Evolutionary conservation across 2,113 vertebrate genomes (phyloP).

Genomic region (Lepisosteus oculatus): DNA sequence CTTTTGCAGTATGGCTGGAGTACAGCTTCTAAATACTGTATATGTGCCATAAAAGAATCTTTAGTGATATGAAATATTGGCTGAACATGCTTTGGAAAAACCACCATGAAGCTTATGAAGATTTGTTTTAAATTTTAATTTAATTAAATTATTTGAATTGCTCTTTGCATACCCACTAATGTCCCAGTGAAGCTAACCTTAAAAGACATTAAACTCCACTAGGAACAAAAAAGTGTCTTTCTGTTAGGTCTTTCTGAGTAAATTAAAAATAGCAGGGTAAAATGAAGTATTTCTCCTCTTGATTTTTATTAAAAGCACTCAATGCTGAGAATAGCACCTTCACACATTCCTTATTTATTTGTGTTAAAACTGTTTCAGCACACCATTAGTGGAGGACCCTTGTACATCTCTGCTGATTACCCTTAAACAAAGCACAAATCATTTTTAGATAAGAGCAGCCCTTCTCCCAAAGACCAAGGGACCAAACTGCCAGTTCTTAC

Average conservation of each 20-base stretch:
- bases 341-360: constrained; percentile 26
- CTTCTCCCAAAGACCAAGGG: background rate
- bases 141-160: background rate
- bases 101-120: no score
- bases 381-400: no score
- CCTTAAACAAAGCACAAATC: background rate
- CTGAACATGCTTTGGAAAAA: no score
- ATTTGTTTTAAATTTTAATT: no score
- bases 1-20: no score
- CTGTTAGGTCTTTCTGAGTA: no score
- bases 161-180: background rate
- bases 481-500: background rate
- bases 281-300: background rate
- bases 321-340: constrained; percentile 22
- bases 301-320: constrained; percentile 28
- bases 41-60: no score
- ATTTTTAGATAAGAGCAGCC: constrained; percentile 2
- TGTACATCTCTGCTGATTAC: background rate
- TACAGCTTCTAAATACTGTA: no score
- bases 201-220: background rate
- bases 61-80: no score
- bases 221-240: background rate
- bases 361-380: constrained; percentile 18
- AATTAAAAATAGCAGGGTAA: no score
- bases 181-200: background rate